Base-by-base conservation (phyloP, 2,113 vertebrate genomes). In the Rhipidura dahli region DNA sequence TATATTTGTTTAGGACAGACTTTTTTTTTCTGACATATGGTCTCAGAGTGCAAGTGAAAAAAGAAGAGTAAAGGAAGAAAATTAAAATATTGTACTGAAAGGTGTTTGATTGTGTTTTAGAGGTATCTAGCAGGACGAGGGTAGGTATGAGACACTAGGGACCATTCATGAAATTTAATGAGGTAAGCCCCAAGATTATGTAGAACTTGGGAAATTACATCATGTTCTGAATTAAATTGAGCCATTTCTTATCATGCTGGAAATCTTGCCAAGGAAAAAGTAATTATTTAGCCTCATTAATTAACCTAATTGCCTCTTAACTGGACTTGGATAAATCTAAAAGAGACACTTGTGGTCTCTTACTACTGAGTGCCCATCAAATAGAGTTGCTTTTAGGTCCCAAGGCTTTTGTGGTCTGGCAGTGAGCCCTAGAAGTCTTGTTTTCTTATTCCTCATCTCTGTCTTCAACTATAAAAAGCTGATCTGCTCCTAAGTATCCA, bases 271-370 rank as follows among this genome's bases (percentile, higher is more conserved):
- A 93, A 51, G 20, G 31, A 92, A 81, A 9, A 81, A 11, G n/a
- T n/a, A 83, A 93, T 77, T 77, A 91, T 86, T 96, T 94, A 89
- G 71, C n/a, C 31, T 53, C 59, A 77, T 80, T 88, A 88, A 94
- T 94, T 96, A 89, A 83, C 27, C 54, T 84, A 73, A 87, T 71
- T 94, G 27, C 28, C 51, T 87, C 56, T 91, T 94, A 81, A 81
- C 80, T 78, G 72, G 56, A 87, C 83, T 57, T 73, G 23, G 60
- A 53, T 78, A 84, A 73, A 50, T 69, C n/a, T 94, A 45, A 69
- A 95, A 86, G 80, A 91, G 64, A 83, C 39, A 53, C 24, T 88
- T 93, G 64, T 89, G 68, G 45, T 94, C 64, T 77, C 33, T 87
- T 89, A 47, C 26, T 78, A 89, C 28, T 1, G 3, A 70, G 5